Evolutionary conservation across 2,113 vertebrate species (phyloP), one percentile per base, ranked within the genome.

Genomic region (Rhea pennata): DNA sequence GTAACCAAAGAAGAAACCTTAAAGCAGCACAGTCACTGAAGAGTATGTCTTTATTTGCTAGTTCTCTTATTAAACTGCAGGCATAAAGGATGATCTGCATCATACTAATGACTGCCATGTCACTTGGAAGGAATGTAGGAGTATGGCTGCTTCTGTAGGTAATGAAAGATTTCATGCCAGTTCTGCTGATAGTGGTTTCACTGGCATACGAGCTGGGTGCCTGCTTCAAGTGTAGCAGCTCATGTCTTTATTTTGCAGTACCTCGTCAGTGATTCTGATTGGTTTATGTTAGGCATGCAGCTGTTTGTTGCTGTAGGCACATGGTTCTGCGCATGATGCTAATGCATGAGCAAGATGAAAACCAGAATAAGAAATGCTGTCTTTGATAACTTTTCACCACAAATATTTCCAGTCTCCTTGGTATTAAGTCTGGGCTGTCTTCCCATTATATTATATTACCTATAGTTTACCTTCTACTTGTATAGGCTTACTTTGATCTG

Each of bases 231-330:
- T 90, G 51, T 46, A 69, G 26, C 36, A 65, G 50, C n/a, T 69
- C 74, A 9, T 42, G 23, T 44, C 85, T 88, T 78, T 58, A 19
- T 65, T 93, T 86, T 61, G 76, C 75, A 79, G 70, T 17, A 40
- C 84, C 3, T 33, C 44, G 64, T 53, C 42, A 66, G 56, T 84
- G 77, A 33, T 82, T 93, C 82, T 69, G 76, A 21, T 59, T 39
- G 46, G 31, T 50, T 90, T 76, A n/a, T 29, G 22, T 75, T 73
- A 62, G 53, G 56, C 23, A 73, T 81, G 40, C 53, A 70, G 61
- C 80, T 50, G 44, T 29, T 29, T 82, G 54, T 90, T 95, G 88
- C 84, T 67, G 46, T 40, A 89, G 91, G 91, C 95, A 87, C 23
- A 3, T 6, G n/a, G 62, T 54, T 76, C 26, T 1, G n/a, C 33